Evolutionary conservation across 2,113 vertebrate genomes (phyloP), one percentile per base, ranked within the genome.

Genomic region (Cromileptes altivelis): DNA sequence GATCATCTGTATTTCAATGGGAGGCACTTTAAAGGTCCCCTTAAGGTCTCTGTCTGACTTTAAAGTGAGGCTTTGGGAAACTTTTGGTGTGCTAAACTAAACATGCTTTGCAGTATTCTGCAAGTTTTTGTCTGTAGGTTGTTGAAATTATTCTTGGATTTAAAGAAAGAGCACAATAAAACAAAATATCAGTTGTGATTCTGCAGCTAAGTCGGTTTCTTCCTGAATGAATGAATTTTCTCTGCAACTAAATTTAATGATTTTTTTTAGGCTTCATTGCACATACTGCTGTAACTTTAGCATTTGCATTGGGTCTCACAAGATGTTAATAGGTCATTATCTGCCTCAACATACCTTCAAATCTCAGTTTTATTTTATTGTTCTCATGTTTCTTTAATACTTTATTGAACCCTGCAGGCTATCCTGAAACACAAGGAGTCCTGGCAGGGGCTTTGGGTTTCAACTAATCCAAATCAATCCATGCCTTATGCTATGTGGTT

Each of bases 401-500:
- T 74, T 75, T 27, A 70, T 64, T 75, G 23, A 72, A 81, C 18
- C 49, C 84, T 68, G 27, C 72, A 80, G 82, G 80, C 73, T 73
- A 75, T 81, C 71, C 49, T 85, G 78, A 88, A 91, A 90, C 85
- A 70, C 55, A 73, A 72, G 75, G 12, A 69, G 40, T 78, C 47
- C 52, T 79, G 85, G 81, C 61, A 69, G 49, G 19, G 18, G 37
- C 23, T 55, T 57, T 68, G 53, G n/a, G 52, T 83, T 23, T 23
- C 50, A 57, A 13, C 69, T 81, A 37, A 77, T 89, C 70, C 80
- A 78, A 80, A 88, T 86, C 81, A 70, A 40, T 84, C 64, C 27
- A 21, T 86, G 73, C 49, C 52, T 70, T 55, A 52, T 89, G 81
- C 40, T 45, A 56, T 75, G 79, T 42, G 62, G 77, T 74, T 88